Conservation (phyloP, 2,888 invertebrate genomes). For the Artemia sinica region DNA sequence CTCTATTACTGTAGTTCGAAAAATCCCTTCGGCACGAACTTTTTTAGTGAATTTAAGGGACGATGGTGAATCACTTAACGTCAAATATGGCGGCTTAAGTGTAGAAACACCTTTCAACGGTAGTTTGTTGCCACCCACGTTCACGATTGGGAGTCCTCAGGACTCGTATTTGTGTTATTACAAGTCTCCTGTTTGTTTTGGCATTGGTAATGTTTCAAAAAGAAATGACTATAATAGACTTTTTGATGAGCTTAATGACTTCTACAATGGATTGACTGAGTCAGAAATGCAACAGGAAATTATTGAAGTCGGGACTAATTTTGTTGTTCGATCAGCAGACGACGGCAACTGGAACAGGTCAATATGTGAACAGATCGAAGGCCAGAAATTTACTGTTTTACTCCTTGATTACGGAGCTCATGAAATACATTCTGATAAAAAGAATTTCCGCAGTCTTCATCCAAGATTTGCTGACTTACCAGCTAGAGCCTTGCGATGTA, state of each 20-base stretch:
- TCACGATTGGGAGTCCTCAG: not conserved
- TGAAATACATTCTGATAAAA: not conserved
- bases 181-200: not conserved
- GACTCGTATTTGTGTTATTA: conserved; percentile 16
- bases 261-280: conserved; percentile 16
- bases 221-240: not conserved
- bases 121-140: not conserved
- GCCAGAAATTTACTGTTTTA: not conserved
- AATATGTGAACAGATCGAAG: not conserved
- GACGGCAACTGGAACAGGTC: conserved; percentile 2
- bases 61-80: conserved; percentile 16
- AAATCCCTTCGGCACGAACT: not conserved
- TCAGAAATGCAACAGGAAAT: conserved; percentile 15
- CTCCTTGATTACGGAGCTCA: not conserved
- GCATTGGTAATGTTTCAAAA: not conserved
- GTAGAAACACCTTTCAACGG: not conserved
- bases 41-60: conserved; percentile 6
- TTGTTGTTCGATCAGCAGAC: conserved; percentile 15
- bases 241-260: conserved; percentile 15
- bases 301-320: conserved; percentile 2
- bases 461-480: not conserved
- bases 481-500: not conserved
- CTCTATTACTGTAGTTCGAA: not conserved
- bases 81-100: conserved; percentile 13
- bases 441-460: not conserved